phyloP scores from a whole-genome alignment of 2,797 vertebrate genomes.

The Dipus sagitta region DNA sequence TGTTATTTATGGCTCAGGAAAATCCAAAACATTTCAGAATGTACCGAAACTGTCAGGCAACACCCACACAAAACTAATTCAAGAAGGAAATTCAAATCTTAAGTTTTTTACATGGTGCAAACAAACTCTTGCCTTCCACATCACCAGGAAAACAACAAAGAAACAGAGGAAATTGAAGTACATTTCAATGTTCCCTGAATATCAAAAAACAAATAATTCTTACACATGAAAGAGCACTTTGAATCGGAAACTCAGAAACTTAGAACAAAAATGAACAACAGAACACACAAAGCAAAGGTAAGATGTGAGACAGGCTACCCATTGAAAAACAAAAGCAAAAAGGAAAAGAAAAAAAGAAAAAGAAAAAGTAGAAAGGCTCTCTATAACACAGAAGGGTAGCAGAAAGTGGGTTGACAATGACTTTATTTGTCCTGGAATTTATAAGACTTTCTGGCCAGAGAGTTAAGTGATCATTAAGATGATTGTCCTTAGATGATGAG shows the following conservation, averaged over 20 bases:
- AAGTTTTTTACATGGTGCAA: slow-evolving; percentile 45
- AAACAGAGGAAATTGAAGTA: slow-evolving; percentile 9
- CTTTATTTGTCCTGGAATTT: too few relatives aligned
- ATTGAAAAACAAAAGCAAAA: not conserved
- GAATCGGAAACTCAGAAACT: slow-evolving; percentile 40
- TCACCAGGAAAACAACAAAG: not conserved
- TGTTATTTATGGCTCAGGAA: slow-evolving; percentile 56
- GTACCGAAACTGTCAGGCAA: slow-evolving; percentile 53
- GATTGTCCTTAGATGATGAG: too few relatives aligned
- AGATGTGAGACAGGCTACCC: not conserved
- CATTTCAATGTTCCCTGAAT: slow-evolving; percentile 3
- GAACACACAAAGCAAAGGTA: not conserved
- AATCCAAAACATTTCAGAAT: slow-evolving; percentile 51
- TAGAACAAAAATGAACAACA: slow-evolving; percentile 37
- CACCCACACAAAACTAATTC: slow-evolving; percentile 22
- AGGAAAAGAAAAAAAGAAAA: rapidly evolving
- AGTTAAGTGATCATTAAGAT: too few relatives aligned
- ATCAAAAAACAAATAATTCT: not conserved
- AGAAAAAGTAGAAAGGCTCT: too few relatives aligned
- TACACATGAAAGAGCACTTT: not conserved
- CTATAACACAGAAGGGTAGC: too few relatives aligned
- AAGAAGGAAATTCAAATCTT: slow-evolving; percentile 62
- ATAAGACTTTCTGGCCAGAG: too few relatives aligned
- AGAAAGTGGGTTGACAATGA: too few relatives aligned
- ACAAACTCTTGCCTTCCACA: slow-evolving; percentile 24